These are phyloP conservation scores for Helicorthomorpha holstii DNA, from an alignment of 1,140 invertebrate genomes.

Conservation along the genomic window DNA sequence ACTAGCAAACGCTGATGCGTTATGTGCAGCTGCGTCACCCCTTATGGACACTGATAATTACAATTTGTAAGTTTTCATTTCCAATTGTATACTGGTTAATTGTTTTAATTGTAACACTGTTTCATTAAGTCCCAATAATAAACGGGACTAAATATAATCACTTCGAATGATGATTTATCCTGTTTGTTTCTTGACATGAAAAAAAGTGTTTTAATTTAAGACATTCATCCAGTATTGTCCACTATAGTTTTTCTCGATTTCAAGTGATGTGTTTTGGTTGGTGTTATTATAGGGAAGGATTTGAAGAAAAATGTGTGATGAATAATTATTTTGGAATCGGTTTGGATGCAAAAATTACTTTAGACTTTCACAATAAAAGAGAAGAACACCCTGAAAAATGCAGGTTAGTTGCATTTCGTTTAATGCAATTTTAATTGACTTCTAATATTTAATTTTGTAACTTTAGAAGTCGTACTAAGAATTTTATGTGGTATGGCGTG, in stretches of 20 bases:
- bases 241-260: neutral
- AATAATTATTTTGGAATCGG: conserved; percentile 99
- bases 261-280: conserved; percentile 3
- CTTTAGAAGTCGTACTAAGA: conserved; percentile 53
- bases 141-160: no score
- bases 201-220: no score
- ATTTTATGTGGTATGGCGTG: conserved; percentile 95
- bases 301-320: conserved; percentile 90
- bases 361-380: conserved; percentile 94
- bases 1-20: conserved; percentile 85
- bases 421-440: neutral
- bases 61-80: conserved; percentile 41
- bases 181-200: no score
- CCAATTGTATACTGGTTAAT: no score
- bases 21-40: conserved; percentile 85
- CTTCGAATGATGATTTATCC: no score
- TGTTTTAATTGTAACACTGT: no score
- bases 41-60: conserved; percentile 83
- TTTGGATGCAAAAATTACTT: conserved; percentile 92
- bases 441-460: neutral
- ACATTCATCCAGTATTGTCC: no score
- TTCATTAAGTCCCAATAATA: no score
- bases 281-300: conserved; percentile 49
- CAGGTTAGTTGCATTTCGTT: conserved; percentile 34
- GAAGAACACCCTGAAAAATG: conserved; percentile 98